These are phyloP conservation scores for Capromys pilorides DNA, from an alignment of 2,797 vertebrate genomes.

Conservation along the genomic window DNA sequence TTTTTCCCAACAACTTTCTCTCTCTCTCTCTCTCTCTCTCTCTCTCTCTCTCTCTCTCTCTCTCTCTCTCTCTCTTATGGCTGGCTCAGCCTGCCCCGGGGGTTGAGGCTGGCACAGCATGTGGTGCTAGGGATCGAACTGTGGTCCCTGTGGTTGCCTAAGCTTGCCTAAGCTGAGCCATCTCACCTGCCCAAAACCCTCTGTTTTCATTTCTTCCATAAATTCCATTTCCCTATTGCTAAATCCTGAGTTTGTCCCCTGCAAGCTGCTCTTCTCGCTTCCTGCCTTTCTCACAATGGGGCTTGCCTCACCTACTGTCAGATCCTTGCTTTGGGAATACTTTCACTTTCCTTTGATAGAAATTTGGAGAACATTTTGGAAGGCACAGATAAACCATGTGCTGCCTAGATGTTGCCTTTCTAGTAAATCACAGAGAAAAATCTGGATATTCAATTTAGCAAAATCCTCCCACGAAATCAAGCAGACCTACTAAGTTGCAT, in stretches of 20 bases:
- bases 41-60: no score
- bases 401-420: not conserved
- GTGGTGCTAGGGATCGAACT: no score
- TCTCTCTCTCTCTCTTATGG: no score
- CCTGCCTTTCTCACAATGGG: not conserved
- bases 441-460: not conserved
- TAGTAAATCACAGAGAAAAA: constrained; percentile 41
- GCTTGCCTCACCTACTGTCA: not conserved
- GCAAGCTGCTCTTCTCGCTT: not conserved
- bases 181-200: no score
- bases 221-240: not conserved
- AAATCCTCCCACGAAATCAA: constrained; percentile 2
- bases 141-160: no score
- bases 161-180: no score
- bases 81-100: no score
- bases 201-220: not conserved
- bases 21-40: no score
- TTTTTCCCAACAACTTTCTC: no score
- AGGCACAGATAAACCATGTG: not conserved
- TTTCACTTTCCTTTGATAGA: not conserved
- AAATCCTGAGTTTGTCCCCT: not conserved
- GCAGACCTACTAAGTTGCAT: not conserved
- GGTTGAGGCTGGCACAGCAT: no score
- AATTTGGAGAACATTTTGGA: not conserved
- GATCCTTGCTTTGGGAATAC: not conserved